These are phyloP conservation scores for Cardiocondyla obscurior DNA, from an alignment of 1,140 invertebrate species.

Conservation along the genomic window DNA sequence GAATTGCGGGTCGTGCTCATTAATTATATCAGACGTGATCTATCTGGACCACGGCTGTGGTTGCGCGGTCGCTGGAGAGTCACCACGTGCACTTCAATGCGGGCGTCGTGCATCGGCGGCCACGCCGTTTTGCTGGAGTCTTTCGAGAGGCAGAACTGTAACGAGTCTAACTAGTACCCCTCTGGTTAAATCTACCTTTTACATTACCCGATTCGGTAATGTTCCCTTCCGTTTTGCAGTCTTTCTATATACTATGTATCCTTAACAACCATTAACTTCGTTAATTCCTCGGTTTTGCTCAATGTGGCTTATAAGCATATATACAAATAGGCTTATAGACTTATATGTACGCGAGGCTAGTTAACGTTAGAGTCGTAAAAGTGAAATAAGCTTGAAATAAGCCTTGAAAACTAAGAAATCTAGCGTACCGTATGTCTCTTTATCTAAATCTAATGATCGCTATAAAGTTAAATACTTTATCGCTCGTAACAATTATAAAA, in stretches of 20 bases:
- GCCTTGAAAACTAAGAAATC: neutral
- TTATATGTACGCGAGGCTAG: neutral
- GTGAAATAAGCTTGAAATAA: neutral
- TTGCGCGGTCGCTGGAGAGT: constrained; percentile 60
- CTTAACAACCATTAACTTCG: neutral
- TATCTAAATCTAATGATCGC: neutral
- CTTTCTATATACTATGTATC: neutral
- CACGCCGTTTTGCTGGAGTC: constrained; percentile 25
- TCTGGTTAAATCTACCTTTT: constrained; percentile 14
- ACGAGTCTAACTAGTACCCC: neutral
- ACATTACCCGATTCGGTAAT: constrained; percentile 5
- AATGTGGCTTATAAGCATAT: no score
- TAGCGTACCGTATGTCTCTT: neutral
- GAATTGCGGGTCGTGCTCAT: constrained; percentile 78
- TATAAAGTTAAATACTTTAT: neutral
- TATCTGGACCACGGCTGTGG: constrained; percentile 75
- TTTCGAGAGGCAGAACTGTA: constrained; percentile 13
- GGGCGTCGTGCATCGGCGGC: constrained; percentile 43
- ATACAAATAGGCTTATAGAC: neutral
- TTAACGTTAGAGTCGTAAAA: neutral
- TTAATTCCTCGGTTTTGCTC: neutral
- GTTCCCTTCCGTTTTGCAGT: neutral
- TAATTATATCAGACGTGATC: constrained; percentile 80
- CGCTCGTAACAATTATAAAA: neutral
- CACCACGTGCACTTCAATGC: constrained; percentile 44